Evolutionary conservation across 2,113 vertebrate species (phyloP).

Genomic region (Leuciscus idus): DNA sequence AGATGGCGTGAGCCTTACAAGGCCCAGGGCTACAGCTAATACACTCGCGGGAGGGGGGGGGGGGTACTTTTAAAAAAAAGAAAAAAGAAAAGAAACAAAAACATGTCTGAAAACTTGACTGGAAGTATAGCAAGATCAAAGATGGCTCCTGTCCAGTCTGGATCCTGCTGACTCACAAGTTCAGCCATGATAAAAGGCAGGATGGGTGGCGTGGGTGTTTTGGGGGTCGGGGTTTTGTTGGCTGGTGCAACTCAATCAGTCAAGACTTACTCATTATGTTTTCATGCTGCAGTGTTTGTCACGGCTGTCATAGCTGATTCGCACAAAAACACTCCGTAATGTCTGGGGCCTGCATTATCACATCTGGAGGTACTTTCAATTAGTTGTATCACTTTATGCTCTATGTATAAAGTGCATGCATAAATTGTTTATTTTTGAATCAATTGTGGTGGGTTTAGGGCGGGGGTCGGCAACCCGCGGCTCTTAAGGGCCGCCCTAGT

Average conservation of each 20-base stretch:
- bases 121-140: conserved; percentile 45
- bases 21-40: conserved; percentile 24
- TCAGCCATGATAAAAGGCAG: conserved; percentile 39
- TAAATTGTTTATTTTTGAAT: too few relatives aligned
- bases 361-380: neutral
- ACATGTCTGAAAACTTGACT: conserved; percentile 30
- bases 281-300: conserved; percentile 7
- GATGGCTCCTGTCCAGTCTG: conserved; percentile 61
- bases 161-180: conserved; percentile 72
- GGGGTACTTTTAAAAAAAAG: neutral
- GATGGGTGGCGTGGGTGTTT: conserved; percentile 15
- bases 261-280: conserved; percentile 37
- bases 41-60: conserved; percentile 15
- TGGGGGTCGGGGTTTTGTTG: conserved; percentile 4
- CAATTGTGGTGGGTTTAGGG: neutral
- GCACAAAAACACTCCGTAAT: conserved; percentile 1
- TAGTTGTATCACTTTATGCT: neutral
- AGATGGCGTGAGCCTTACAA: conserved; percentile 25
- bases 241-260: conserved; percentile 40
- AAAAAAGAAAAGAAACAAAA: conserved; percentile 15
- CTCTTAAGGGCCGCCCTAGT: too few relatives aligned
- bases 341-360: conserved; percentile 1
- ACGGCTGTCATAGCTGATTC: neutral
- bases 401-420: too few relatives aligned
- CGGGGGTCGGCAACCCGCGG: too few relatives aligned